Base-by-base conservation (phyloP, 2,113 vertebrate genomes). In the Raja brachyura region DNA sequence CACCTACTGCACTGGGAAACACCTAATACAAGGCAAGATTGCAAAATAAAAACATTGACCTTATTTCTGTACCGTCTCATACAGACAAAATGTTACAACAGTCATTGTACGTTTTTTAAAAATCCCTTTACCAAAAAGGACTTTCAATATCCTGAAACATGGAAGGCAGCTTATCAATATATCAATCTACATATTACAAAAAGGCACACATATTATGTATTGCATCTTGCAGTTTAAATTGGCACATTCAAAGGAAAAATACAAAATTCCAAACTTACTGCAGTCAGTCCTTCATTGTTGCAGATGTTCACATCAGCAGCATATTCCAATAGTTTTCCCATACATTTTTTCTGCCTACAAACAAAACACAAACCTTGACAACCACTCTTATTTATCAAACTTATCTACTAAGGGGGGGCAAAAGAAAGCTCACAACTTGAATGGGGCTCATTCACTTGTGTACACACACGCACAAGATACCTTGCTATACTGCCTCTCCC, bases 251-350 rank as follows among this genome's bases (percentile, higher is more conserved):
- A 90, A 70, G 31, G 18, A 48, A 90, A 90, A 90, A 39, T 48
- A 78, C 4, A 5, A 93, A 33, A 39, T 70, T 77, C 16, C 0
- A 61, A 66, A 98, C 98, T 97, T 97, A 99, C 99, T 95, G 99
- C 98, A 93, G 99, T 99, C 94, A 99, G 96, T 39, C 99, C 99
- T 96, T 99, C 99, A 76, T 99, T 99, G 96, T 99, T 99, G 95
- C 99, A 99, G 95, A 99, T 99, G 96, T 99, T 99, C 94, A 99
- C 99, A 96, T 99, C 99, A 33, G 99, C 99, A 94, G 97, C 97
- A 94, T 97, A 99, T 94, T 99, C 99, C 96, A 99, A 93, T 22
- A 99, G 96, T 94, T 97, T 98, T 93, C 97, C 98, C 99, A 99
- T 99, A 93, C 99, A 99, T 95, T 99, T 99, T 96, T 99, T 99